These are phyloP conservation scores for Orthonyx spaldingii DNA, from an alignment of 2,113 vertebrate species.

Conservation along the genomic window DNA sequence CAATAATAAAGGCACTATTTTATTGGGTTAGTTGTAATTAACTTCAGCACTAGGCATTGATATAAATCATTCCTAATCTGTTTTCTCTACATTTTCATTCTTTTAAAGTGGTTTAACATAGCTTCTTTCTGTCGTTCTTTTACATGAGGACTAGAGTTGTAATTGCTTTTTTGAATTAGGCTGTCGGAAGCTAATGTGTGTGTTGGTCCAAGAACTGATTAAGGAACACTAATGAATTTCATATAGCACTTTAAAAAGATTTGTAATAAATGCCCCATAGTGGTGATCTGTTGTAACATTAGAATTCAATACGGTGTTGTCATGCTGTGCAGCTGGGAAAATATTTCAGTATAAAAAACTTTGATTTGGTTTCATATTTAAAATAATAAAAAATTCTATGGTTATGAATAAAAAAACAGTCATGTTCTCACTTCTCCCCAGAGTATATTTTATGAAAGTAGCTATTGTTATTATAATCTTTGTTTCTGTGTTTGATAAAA, in stretches of 20 bases:
- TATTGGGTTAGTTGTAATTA: conserved; percentile 84
- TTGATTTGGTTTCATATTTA: not conserved
- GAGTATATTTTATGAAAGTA: not conserved
- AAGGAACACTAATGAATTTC: conserved; percentile 68
- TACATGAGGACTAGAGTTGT: conserved; percentile 52
- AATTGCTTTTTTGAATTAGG: conserved; percentile 73
- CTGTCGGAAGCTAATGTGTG: conserved; percentile 62
- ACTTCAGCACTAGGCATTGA: conserved; percentile 76
- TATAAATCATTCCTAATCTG: conserved; percentile 80
- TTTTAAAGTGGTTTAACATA: conserved; percentile 66
- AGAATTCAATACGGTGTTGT: not conserved
- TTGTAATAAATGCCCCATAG: conserved; percentile 55
- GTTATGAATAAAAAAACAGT: not conserved
- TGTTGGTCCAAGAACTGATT: conserved; percentile 72
- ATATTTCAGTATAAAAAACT: not conserved
- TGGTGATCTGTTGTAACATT: not conserved
- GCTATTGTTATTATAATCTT: rapidly evolving
- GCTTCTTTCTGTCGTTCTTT: conserved; percentile 69
- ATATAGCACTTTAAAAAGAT: conserved; percentile 66
- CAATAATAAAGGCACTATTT: conserved; percentile 81
- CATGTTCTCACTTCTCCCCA: not conserved
- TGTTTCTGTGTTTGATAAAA: not conserved
- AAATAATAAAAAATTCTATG: not conserved
- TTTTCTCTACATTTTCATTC: conserved; percentile 78
- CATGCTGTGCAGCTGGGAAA: not conserved